Percentiles rank a stretch among this genome's conserved stretches.
Conservation (phyloP, 2,113 vertebrate species). For the Irena cyanogastra region DNA sequence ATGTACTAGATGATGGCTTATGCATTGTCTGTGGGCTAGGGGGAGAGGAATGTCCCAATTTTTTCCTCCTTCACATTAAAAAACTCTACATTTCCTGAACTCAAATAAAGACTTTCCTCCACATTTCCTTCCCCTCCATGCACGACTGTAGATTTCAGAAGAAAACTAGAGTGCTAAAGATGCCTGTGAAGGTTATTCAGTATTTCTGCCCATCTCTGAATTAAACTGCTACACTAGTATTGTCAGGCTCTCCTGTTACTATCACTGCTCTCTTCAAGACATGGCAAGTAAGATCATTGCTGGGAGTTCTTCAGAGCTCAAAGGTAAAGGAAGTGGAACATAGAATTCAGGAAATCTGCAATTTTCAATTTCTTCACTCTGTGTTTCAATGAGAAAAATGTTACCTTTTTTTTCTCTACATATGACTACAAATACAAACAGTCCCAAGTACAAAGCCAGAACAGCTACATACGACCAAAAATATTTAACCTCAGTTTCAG, state of each 20-base stretch:
- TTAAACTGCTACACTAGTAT: background rate
- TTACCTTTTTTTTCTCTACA: background rate
- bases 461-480: background rate
- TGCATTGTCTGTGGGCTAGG: background rate
- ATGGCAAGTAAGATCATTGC: background rate
- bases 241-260: background rate
- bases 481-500: background rate
- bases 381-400: background rate
- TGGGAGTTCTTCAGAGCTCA: background rate
- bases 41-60: background rate
- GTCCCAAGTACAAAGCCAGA: background rate
- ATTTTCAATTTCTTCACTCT: background rate
- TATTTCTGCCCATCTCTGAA: background rate
- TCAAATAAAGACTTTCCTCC: background rate
- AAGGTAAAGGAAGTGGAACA: background rate
- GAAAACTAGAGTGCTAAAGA: background rate
- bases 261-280: background rate
- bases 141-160: background rate
- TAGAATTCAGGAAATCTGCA: fast-evolving
- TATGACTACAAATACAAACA: background rate
- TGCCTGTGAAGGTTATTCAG: background rate
- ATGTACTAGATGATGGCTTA: background rate
- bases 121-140: background rate
- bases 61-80: background rate
- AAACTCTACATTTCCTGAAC: background rate